These are phyloP conservation scores for Hydrotaea diabolus DNA, from an alignment of 2,888 invertebrate genomes.

Conservation along the genomic window DNA sequence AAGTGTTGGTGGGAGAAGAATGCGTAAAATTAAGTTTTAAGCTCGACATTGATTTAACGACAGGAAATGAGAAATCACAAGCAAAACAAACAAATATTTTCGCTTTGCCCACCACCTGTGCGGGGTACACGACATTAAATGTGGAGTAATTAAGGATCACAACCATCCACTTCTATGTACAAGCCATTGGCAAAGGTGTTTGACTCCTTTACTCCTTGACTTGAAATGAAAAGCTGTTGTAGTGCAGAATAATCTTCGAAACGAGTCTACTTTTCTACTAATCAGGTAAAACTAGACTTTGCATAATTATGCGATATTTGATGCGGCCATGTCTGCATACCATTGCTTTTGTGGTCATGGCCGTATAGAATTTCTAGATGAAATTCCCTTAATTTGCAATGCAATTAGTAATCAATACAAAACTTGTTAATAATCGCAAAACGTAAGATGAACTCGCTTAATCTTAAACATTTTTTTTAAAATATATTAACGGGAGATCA, in stretches of 20 bases:
- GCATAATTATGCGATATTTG: background rate
- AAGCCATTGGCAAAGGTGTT: background rate
- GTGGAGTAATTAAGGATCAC: slow-evolving; percentile 18
- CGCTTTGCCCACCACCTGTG: background rate
- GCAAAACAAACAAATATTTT: slow-evolving; percentile 14
- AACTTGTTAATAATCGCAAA: background rate
- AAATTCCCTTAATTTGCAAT: background rate
- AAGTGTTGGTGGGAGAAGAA: slow-evolving; percentile 1
- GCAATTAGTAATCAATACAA: background rate
- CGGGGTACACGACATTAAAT: background rate
- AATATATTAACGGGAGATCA: too few species aligned
- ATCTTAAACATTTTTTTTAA: too few species aligned
- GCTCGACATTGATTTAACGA: slow-evolving; percentile 32
- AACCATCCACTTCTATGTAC: background rate
- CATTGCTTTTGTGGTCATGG: background rate
- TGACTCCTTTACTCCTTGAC: background rate
- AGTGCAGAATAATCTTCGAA: background rate
- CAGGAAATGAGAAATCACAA: slow-evolving; percentile 40
- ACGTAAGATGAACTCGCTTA: too few species aligned
- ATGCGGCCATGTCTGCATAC: background rate
- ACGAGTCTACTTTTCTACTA: background rate
- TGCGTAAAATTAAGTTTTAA: slow-evolving; percentile 45
- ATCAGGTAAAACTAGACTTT: background rate
- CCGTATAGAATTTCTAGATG: background rate
- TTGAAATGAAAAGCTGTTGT: background rate